Evolutionary conservation across 2,888 invertebrate genomes (phyloP).

Genomic region (Eucera pruinosa): DNA sequence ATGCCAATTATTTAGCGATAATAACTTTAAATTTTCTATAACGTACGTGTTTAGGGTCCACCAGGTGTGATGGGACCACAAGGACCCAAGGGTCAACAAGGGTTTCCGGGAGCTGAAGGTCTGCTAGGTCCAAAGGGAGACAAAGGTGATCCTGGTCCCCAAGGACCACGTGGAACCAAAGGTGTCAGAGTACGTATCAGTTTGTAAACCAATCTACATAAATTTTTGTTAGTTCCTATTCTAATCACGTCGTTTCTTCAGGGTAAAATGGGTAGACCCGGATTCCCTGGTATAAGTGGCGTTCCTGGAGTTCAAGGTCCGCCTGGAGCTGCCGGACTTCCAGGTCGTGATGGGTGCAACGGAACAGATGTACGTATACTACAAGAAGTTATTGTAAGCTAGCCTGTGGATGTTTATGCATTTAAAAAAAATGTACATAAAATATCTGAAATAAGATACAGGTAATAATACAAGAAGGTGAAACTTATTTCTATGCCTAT

Average conservation of each 20-base stretch:
- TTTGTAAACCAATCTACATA: neutral
- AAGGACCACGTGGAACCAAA: constrained; percentile 92
- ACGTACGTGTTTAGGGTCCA: constrained; percentile 86
- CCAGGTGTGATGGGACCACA: constrained; percentile 90
- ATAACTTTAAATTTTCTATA: neutral
- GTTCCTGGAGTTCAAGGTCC: constrained; percentile 91
- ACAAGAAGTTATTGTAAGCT: too few relatives aligned
- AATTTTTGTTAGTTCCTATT: neutral
- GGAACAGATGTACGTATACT: constrained; percentile 93
- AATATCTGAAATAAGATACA: too few relatives aligned
- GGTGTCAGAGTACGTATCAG: constrained; percentile 88
- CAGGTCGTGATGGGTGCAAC: constrained; percentile 97
- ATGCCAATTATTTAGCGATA: neutral
- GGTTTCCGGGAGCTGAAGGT: constrained; percentile 94
- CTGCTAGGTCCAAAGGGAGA: constrained; percentile 94
- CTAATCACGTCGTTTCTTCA: constrained; percentile 64
- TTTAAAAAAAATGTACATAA: too few relatives aligned
- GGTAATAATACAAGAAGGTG: too few relatives aligned
- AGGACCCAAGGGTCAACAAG: constrained; percentile 91
- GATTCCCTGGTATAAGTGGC: constrained; percentile 92
- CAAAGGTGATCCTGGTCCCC: constrained; percentile 94
- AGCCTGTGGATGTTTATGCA: too few relatives aligned
- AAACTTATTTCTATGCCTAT: too few relatives aligned
- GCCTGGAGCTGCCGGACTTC: too few relatives aligned
- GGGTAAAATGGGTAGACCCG: constrained; percentile 94